A percentile compares a stretch with the other conserved stretches of the same genome.
Evolutionary conservation across 1,140 invertebrate species (phyloP).

Genomic region (Drosophila pseudoananassae): DNA sequence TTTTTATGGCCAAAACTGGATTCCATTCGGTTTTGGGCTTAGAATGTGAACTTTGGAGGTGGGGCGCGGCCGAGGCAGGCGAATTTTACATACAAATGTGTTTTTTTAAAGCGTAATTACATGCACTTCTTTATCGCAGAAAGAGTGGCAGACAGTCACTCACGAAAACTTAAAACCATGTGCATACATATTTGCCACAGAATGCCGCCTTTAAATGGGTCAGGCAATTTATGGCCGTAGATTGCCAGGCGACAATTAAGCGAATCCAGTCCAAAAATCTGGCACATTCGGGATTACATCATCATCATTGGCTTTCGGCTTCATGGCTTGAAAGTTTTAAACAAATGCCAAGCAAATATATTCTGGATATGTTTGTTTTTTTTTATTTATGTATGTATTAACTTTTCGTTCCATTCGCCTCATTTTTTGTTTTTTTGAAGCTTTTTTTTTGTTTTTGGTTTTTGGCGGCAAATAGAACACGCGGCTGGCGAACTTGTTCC

Average conservation of each 20-base stretch:
- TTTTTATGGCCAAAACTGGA: constrained; percentile 79
- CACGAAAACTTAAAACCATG: constrained; percentile 8
- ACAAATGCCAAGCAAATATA: constrained; percentile 28
- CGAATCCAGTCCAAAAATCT: constrained; percentile 68
- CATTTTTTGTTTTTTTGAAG: background rate
- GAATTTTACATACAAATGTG: constrained; percentile 70
- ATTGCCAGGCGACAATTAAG: constrained; percentile 70
- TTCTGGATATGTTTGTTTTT: constrained; percentile 47
- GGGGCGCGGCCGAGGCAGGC: constrained; percentile 15
- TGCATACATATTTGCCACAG: constrained; percentile 36
- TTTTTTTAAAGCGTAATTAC: constrained; percentile 72
- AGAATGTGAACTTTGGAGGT: constrained; percentile 64
- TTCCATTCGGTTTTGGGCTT: constrained; percentile 66
- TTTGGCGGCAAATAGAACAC: constrained; percentile 47
- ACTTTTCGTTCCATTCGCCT: too few relatives aligned
- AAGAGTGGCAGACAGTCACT: constrained; percentile 8
- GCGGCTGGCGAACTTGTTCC: constrained; percentile 49
- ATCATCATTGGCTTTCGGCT: constrained; percentile 25
- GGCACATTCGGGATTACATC: constrained; percentile 75
- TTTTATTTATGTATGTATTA: too few relatives aligned
- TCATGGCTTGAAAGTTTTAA: constrained; percentile 17
- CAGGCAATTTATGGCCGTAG: constrained; percentile 74
- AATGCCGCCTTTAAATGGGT: constrained; percentile 73
- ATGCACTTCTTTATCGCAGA: constrained; percentile 72
- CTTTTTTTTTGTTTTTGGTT: constrained; percentile 1